A percentile compares a stretch with the other conserved stretches of the same genome.
Evolutionary conservation across 2,797 vertebrate genomes (phyloP).

Genomic region (Xyrichtys novacula): DNA sequence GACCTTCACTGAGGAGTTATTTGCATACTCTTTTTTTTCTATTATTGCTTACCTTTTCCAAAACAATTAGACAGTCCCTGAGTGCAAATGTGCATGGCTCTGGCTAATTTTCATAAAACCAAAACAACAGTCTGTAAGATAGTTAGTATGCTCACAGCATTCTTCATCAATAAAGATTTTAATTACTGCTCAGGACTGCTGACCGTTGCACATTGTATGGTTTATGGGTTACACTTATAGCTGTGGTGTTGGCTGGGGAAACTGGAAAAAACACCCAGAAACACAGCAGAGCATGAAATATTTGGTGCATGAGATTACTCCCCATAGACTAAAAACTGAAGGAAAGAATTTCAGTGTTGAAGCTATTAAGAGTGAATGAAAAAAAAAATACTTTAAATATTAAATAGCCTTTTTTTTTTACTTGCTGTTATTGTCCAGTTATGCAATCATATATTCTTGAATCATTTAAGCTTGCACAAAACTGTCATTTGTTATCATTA

Average conservation of each 20-base stretch:
- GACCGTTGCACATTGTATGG: conserved; percentile 38
- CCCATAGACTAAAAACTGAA: conserved; percentile 43
- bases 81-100: conserved; percentile 5
- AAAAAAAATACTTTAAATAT: neutral
- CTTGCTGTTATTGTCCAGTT: conserved; percentile 9
- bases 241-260: conserved; percentile 30
- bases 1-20: conserved; percentile 8
- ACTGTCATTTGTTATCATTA: too few species aligned
- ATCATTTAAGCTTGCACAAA: too few species aligned
- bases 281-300: conserved; percentile 38
- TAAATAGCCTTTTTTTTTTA: conserved; percentile 4
- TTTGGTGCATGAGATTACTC: conserved; percentile 37
- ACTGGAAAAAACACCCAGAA: conserved; percentile 28
- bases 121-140: conserved; percentile 50
- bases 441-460: neutral
- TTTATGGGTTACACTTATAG: conserved; percentile 62
- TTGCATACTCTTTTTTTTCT: neutral
- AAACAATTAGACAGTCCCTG: conserved; percentile 1
- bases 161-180: conserved; percentile 69
- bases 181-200: conserved; percentile 69
- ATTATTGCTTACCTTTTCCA: conserved; percentile 19
- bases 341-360: too few species aligned
- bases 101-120: conserved; percentile 7
- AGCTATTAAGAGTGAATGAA: conserved; percentile 9
- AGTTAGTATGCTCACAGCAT: conserved; percentile 53